phyloP scores from a whole-genome alignment of 2,888 invertebrate species.

The Amiota mariae region DNA sequence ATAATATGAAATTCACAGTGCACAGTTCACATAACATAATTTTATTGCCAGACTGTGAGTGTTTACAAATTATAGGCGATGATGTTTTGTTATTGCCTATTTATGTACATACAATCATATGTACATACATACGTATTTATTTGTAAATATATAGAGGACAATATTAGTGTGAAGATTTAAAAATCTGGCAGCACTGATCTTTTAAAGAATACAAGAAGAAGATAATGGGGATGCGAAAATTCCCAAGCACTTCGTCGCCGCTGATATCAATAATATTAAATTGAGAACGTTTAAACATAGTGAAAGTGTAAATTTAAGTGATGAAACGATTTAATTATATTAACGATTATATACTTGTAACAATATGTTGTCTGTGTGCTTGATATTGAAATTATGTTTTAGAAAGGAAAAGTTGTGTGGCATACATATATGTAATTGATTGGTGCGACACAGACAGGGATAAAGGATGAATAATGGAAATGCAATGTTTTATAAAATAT shows the following conservation, averaged over 20 bases:
- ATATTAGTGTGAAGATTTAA: background rate
- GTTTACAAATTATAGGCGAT: no score
- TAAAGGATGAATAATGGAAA: background rate
- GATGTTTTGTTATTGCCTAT: no score
- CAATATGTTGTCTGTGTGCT: no score
- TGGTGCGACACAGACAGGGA: background rate
- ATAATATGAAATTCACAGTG: background rate
- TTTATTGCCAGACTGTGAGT: background rate
- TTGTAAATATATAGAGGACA: background rate
- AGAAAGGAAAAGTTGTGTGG: no score
- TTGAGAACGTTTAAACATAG: no score
- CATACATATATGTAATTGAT: no score
- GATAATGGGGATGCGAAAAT: slow-evolving; percentile 18
- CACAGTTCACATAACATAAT: background rate
- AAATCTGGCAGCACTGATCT: background rate
- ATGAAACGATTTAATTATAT: no score
- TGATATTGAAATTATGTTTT: no score
- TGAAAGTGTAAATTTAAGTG: no score
- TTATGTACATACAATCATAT: no score
- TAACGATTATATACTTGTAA: no score
- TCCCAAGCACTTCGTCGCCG: background rate
- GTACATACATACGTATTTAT: no score
- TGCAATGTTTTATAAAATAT: background rate
- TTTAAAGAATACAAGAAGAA: background rate
- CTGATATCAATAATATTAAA: slow-evolving; percentile 8